These are phyloP conservation scores for Telmatherina bonti DNA, from an alignment of 2,797 vertebrate genomes.

Conservation along the genomic window DNA sequence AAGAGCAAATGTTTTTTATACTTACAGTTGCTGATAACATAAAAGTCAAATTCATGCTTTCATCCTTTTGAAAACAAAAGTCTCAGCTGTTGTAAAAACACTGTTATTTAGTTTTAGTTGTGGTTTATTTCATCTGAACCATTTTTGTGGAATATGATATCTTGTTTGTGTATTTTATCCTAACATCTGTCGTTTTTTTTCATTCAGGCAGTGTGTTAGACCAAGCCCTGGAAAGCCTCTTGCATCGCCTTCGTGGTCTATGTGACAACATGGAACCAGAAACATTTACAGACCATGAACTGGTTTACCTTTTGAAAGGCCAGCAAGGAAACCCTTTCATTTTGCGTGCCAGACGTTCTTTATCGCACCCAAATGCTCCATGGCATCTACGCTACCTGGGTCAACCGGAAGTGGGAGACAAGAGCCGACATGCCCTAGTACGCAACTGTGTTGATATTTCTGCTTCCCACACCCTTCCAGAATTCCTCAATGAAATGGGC, in stretches of 20 bases:
- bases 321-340: slow-evolving; percentile 98
- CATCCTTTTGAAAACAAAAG: not conserved
- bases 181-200: slow-evolving; percentile 5
- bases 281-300: slow-evolving; percentile 94
- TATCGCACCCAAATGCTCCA: slow-evolving; percentile 88
- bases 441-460: slow-evolving; percentile 96
- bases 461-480: slow-evolving; percentile 92
- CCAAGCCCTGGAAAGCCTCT: slow-evolving; percentile 93
- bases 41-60: not conserved
- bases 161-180: not conserved
- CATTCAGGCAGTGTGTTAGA: slow-evolving; percentile 92
- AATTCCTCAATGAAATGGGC: slow-evolving; percentile 97
- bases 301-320: slow-evolving; percentile 96
- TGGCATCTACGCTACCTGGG: slow-evolving; percentile 97
- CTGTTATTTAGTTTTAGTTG: not conserved
- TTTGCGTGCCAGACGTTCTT: slow-evolving; percentile 90
- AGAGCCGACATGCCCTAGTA: slow-evolving; percentile 92
- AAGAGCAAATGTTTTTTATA: not conserved
- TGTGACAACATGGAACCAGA: slow-evolving; percentile 98
- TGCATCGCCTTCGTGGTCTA: slow-evolving; percentile 93
- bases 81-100: not conserved
- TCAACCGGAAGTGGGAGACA: slow-evolving; percentile 96
- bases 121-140: not conserved
- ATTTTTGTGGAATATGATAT: not conserved
- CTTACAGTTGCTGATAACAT: not conserved